Percentiles rank a stretch among this genome's conserved stretches.
These are phyloP conservation scores for Phainopepla nitens DNA, from an alignment of 2,113 vertebrate genomes.

Conservation along the genomic window DNA sequence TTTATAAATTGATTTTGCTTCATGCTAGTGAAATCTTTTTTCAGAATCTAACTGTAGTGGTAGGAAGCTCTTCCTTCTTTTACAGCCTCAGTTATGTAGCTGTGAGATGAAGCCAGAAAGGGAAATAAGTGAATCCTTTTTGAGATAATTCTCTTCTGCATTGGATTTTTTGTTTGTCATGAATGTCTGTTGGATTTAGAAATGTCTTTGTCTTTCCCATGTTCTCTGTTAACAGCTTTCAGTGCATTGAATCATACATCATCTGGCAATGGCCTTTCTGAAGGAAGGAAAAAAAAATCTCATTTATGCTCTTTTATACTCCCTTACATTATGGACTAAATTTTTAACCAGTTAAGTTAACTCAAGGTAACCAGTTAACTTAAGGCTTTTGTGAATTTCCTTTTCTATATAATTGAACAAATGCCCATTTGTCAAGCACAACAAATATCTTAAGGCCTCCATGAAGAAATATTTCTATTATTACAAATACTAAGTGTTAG, in stretches of 20 bases:
- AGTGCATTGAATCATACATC: background rate
- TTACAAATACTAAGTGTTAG: background rate
- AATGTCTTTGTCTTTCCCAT: background rate
- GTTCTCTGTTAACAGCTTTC: background rate
- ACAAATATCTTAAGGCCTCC: background rate
- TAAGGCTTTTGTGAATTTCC: background rate
- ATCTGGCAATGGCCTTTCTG: background rate
- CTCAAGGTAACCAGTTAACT: no score
- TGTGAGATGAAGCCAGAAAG: background rate
- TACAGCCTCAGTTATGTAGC: background rate
- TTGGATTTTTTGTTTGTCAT: background rate
- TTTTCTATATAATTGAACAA: background rate
- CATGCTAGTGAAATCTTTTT: background rate
- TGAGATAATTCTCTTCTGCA: background rate
- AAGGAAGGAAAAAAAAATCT: background rate
- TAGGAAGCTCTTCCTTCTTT: background rate
- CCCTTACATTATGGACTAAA: background rate
- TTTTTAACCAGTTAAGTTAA: background rate
- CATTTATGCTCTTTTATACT: background rate
- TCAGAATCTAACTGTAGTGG: background rate
- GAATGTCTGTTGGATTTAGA: background rate
- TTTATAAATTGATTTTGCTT: background rate
- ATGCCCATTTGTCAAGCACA: background rate
- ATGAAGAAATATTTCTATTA: background rate
- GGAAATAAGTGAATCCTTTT: background rate